These are phyloP conservation scores for Cylloceria caligata DNA, from an alignment of 2,888 invertebrate genomes.

Conservation along the genomic window DNA sequence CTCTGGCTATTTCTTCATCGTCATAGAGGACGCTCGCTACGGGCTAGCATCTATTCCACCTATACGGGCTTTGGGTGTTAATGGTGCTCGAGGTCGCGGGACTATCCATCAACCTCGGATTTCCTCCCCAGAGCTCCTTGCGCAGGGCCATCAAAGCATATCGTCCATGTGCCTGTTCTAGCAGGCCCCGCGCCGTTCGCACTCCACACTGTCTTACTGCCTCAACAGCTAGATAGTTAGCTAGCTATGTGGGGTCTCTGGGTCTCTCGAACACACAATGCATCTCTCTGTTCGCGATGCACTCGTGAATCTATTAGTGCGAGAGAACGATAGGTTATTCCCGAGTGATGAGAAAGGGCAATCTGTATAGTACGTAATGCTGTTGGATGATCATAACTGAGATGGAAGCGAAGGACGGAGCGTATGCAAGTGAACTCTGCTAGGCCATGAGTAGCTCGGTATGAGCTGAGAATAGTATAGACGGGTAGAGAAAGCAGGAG, in stretches of 20 bases:
- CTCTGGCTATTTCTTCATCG: conserved; percentile 32
- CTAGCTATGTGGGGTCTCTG: conserved; percentile 41
- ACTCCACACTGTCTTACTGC: conserved; percentile 60
- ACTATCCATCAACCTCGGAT: conserved; percentile 77
- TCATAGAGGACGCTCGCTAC: conserved; percentile 3
- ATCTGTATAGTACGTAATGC: conserved; percentile 24
- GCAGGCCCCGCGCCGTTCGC: conserved; percentile 36
- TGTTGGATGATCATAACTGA: conserved; percentile 39
- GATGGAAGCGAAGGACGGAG: conserved; percentile 14
- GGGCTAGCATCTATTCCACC: conserved; percentile 12
- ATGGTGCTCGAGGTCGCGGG: conserved; percentile 76
- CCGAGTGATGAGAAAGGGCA: conserved; percentile 51
- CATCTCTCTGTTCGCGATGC: conserved; percentile 69
- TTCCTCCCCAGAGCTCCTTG: conserved; percentile 67
- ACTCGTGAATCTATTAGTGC: conserved; percentile 78
- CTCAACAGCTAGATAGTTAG: conserved; percentile 19
- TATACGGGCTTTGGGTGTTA: conserved; percentile 72
- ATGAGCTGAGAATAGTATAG: conserved; percentile 17
- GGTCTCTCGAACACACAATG: conserved; percentile 67
- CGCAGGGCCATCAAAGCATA: conserved; percentile 54
- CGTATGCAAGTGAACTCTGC: conserved; percentile 27
- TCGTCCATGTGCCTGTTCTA: conserved; percentile 52
- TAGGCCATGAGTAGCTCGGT: conserved; percentile 9
- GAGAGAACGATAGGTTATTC: conserved; percentile 74
- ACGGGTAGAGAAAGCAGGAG: conserved; percentile 42